Evolutionary conservation across 2,888 invertebrate genomes (phyloP), one percentile per base, ranked within the genome.

Genomic region (Drosophila gaucha): DNA sequence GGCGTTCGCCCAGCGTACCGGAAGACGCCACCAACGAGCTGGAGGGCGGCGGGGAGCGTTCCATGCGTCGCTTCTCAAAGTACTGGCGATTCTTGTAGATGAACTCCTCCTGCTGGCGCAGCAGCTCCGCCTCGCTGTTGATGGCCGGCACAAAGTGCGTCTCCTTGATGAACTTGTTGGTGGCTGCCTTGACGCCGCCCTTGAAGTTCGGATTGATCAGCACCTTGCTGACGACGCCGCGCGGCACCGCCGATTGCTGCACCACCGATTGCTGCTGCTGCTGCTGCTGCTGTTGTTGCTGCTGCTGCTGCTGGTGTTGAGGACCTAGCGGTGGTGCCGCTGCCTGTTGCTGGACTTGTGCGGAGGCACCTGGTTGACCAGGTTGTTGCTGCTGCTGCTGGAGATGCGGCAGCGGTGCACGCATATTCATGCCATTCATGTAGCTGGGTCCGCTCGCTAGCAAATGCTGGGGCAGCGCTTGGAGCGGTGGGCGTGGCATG

Each of bases 401-500:
- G 12, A 73, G 26, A 24, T 79, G 83, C 3, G 78, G 82, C 12
- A 77, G 69, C 18, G 86, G 84, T 6, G 80, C 79, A 3, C 83
- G 78, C 54, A 86, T 75, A 9, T 74, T 68, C 66, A 89, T 75
- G 33, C 87, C 78, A 68, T 89, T 89, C 39, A 78, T 75, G 43
- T 86, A 90, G 62, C 67, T 18, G 2, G 76, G 54, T n/a, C 77
- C 72, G 10, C 44, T 14, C 14, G 49, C 26, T 74, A 86, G 85
- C 65, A 87, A 39, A 43, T 86, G 85, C 18, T 66, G 83, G 2
- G 92, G 38, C 57, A 88, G 9, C 0, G 67, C 44, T 46, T 87
- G 84, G n/a, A 85, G 43, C n/a, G 93, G 93, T 1, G 94, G 94
- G 18, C 92, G 92, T 69, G 94, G 94, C 43, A 93, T 93, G 35